These are phyloP conservation scores for Microcebus ravelobensis DNA, from an alignment of 2,113 vertebrate species.

Conservation along the genomic window DNA sequence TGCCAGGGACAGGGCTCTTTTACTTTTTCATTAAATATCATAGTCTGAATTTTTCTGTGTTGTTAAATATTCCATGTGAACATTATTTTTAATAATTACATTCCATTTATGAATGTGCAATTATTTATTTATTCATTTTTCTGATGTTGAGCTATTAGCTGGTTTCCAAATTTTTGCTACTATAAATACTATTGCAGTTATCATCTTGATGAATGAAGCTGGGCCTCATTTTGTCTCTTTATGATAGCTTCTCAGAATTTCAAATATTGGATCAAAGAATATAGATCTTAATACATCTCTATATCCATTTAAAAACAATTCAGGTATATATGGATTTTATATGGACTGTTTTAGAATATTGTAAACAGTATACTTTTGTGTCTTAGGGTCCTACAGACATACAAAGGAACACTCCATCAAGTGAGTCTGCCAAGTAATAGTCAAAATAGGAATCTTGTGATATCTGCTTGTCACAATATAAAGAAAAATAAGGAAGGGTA, in stretches of 20 bases:
- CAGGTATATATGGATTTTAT: background rate
- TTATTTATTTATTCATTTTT: background rate
- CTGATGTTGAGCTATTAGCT: background rate
- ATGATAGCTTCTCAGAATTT: background rate
- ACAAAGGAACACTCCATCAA: background rate
- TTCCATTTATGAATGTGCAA: background rate
- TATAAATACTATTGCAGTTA: conserved; percentile 6
- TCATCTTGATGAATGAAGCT: background rate
- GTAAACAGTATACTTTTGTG: background rate
- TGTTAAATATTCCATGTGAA: background rate
- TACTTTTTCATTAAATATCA: background rate
- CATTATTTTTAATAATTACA: background rate
- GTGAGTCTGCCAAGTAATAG: background rate
- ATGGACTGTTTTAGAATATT: background rate
- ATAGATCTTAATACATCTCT: background rate
- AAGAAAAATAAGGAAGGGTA: background rate
- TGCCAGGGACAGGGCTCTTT: background rate
- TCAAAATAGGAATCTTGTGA: background rate
- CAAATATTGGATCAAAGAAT: background rate
- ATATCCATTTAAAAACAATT: background rate
- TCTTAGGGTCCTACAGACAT: background rate
- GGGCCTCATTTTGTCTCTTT: background rate
- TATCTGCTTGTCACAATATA: background rate
- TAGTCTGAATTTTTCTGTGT: background rate
- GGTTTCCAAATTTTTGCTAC: background rate